Conservation (phyloP, 1,140 invertebrate species). For the Drosophila pectinifera region DNA sequence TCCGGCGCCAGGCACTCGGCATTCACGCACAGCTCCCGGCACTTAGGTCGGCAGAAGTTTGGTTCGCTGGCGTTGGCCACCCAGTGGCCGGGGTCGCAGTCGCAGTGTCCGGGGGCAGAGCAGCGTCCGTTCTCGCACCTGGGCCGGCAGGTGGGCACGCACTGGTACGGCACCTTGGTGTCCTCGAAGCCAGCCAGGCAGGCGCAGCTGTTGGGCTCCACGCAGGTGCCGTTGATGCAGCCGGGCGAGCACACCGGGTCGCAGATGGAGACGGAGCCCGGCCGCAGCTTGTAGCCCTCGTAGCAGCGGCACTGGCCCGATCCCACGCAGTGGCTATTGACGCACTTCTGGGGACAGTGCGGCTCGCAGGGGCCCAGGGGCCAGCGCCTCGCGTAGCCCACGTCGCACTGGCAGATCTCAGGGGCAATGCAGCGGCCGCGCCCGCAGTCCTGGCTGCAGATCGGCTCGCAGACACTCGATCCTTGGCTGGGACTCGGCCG, state of each 20-base stretch:
- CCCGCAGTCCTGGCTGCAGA: conserved; percentile 67
- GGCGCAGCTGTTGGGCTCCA: conserved; percentile 84
- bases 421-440: conserved; percentile 73
- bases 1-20: conserved; percentile 85
- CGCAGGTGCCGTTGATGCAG: conserved; percentile 86
- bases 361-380: conserved; percentile 81
- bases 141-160: conserved; percentile 79
- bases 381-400: conserved; percentile 76
- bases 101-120: conserved; percentile 64
- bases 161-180: conserved; percentile 63
- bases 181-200: conserved; percentile 73
- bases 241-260: conserved; percentile 84
- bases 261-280: conserved; percentile 78
- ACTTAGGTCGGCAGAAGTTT: conserved; percentile 67
- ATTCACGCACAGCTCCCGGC: conserved; percentile 86
- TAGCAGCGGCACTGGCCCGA: conserved; percentile 74
- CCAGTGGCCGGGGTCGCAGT: conserved; percentile 62
- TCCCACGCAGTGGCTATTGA: conserved; percentile 73
- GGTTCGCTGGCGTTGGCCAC: conserved; percentile 73
- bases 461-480: conserved; percentile 67
- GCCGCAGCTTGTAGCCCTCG: conserved; percentile 62
- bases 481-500: conserved; percentile 71
- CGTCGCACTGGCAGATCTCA: conserved; percentile 67
- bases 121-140: conserved; percentile 81
- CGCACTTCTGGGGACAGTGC: conserved; percentile 76